phyloP scores from a whole-genome alignment of 2,888 invertebrate genomes.

The Diaprepes abbreviatus region DNA sequence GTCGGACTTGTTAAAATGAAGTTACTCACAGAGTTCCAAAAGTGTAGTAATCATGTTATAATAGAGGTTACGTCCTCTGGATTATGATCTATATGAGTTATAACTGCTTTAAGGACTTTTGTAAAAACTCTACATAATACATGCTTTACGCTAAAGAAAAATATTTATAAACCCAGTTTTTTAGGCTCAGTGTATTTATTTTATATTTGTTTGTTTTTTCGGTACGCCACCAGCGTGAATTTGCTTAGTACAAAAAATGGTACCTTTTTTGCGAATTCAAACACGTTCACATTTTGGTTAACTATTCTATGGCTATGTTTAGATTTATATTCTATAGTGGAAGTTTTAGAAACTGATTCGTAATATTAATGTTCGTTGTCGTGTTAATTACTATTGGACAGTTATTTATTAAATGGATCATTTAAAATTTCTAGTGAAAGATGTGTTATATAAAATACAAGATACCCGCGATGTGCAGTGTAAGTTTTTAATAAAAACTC shows the following conservation, averaged over 20 bases:
- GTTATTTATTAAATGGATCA: slow-evolving; percentile 36
- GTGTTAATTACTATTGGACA: neutral
- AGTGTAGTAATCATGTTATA: too few relatives aligned
- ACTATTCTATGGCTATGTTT: neutral
- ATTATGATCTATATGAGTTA: too few relatives aligned
- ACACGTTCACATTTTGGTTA: neutral
- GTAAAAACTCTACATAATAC: too few relatives aligned
- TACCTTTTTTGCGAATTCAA: neutral
- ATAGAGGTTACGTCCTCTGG: too few relatives aligned
- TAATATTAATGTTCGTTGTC: neutral
- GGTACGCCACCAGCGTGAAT: neutral
- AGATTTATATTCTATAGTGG: neutral
- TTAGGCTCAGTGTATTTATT: too few relatives aligned
- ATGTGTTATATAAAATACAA: slow-evolving; percentile 41
- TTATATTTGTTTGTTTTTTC: too few relatives aligned
- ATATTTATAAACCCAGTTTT: too few relatives aligned
- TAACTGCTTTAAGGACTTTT: too few relatives aligned
- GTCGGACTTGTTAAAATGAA: too few relatives aligned
- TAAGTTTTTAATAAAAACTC: slow-evolving; percentile 44
- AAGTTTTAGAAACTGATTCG: neutral
- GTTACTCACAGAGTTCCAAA: too few relatives aligned
- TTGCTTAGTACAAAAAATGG: neutral
- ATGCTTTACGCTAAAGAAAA: too few relatives aligned
- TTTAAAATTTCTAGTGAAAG: slow-evolving; percentile 40
- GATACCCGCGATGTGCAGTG: slow-evolving; percentile 38